phyloP scores from a whole-genome alignment of 1,140 invertebrate genomes.

The Pseudomyrmex gracilis region DNA sequence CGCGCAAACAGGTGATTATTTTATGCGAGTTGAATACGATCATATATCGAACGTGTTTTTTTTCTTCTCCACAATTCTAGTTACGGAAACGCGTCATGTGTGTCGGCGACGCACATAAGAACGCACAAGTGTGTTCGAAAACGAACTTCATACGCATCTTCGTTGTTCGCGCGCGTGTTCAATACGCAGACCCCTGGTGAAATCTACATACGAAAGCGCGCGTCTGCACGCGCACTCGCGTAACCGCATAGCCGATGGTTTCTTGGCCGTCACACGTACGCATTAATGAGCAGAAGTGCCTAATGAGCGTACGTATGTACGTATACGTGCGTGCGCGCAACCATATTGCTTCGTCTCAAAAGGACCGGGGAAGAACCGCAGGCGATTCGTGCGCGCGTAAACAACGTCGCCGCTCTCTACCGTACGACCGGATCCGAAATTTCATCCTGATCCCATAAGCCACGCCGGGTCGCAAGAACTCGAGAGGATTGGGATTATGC shows the following conservation, averaged over 20 bases:
- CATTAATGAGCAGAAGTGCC: not conserved
- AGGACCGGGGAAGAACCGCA: not conserved
- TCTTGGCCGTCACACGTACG: not conserved
- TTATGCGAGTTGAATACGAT: not conserved
- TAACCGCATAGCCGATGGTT: not conserved
- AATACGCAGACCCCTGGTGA: not conserved
- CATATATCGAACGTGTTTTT: not conserved
- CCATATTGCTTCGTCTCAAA: not conserved
- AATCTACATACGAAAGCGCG: constrained; percentile 28
- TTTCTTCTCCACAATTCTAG: not conserved
- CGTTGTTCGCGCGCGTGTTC: not conserved
- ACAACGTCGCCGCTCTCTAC: not conserved
- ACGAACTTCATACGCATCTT: not conserved
- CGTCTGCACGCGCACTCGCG: not conserved
- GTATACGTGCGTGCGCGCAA: not conserved
- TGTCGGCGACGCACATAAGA: not conserved
- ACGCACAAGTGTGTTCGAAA: not conserved
- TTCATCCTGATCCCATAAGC: constrained; percentile 48
- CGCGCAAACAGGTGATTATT: not conserved
- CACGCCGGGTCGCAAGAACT: constrained; percentile 14
- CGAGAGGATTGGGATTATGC: constrained; percentile 26
- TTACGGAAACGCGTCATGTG: not conserved
- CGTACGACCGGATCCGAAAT: constrained; percentile 18
- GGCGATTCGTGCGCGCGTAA: not conserved
- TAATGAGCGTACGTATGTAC: not conserved